Percentiles rank a stretch among this genome's conserved stretches.
Conservation (phyloP, 2,888 invertebrate genomes). For the Lasioglossum villosulum region DNA sequence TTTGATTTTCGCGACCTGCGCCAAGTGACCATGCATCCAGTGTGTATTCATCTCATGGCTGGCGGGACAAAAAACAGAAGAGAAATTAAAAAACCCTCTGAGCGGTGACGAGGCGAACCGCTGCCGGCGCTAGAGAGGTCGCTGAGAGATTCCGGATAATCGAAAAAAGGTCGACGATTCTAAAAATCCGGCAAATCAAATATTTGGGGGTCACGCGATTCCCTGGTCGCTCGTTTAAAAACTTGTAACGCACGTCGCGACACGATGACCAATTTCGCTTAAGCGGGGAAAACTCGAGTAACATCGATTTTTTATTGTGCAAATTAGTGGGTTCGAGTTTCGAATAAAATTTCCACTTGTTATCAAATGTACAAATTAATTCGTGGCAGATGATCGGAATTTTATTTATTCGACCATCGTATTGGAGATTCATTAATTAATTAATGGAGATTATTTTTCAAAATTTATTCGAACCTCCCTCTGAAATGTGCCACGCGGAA, state of each 20-base stretch:
- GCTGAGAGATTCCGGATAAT: conserved; percentile 50
- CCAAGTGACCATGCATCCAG: conserved; percentile 65
- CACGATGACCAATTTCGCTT: neutral
- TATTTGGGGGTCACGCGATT: conserved; percentile 23
- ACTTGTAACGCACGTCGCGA: conserved; percentile 15
- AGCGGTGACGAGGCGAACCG: conserved; percentile 44
- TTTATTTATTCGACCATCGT: too few relatives aligned
- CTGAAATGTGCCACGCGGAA: neutral
- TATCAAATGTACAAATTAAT: too few relatives aligned
- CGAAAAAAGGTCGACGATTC: conserved; percentile 53
- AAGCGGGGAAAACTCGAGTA: too few relatives aligned
- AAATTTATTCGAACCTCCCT: neutral
- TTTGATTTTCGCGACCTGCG: conserved; percentile 69
- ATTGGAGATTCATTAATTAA: too few relatives aligned
- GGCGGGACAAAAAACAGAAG: conserved; percentile 60
- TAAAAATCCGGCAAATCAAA: conserved; percentile 42
- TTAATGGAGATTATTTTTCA: too few relatives aligned
- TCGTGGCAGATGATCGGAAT: too few relatives aligned
- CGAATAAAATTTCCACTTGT: too few relatives aligned
- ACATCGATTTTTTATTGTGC: too few relatives aligned
- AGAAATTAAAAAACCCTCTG: conserved; percentile 55
- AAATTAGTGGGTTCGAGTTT: too few relatives aligned
- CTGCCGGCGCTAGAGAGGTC: conserved; percentile 26
- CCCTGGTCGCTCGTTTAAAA: conserved; percentile 9
- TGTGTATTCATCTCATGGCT: conserved; percentile 71